Evolutionary conservation across 2,113 vertebrate species (phyloP), one percentile per base, ranked within the genome.

Genomic region (Campylomormyrus tamandua): DNA sequence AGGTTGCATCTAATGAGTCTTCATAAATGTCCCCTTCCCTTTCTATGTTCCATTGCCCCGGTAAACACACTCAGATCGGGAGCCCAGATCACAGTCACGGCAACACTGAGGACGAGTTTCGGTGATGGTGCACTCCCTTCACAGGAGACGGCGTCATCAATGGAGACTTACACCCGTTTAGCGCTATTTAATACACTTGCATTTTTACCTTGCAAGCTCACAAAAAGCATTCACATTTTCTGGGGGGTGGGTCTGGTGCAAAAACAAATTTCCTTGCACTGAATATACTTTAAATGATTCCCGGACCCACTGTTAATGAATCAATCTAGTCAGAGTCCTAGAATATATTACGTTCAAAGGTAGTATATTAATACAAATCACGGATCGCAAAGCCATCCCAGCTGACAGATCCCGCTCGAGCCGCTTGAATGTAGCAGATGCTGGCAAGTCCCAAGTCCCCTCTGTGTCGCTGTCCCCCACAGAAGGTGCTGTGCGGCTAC

Each of bases 401-500:
- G 31, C 17, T 42, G 17, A 80, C 31, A 66, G 62, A 27, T 27
- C 62, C 62, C 9, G 62, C 62, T n/a, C 9, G 62, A n/a, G 10
- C n/a, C 27, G n/a, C 62, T 27, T 27, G 62, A n/a, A 66, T 31
- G 62, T 70, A 27, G 27, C 62, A 80, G 74, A 35, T 80, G 74
- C 74, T 42, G 15, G 74, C 74, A 77, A 77, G 70, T 77, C 70
- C 39, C 13, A 77, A 39, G 70, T 77, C 85, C 31, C 70, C 70
- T 35, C 70, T 77, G 31, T 77, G 70, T 80, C 35, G 35, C 74
- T 88, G 62, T 42, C 50, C 80, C 58, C 90, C 58, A n/a, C 89
- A 92, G 92, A 93, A 91, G 83, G 86, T 92, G 17, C 91, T 92
- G 90, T 88, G 90, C n/a, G 92, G 92, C 86, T 93, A 92, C 91